A percentile compares a stretch with the other conserved stretches of the same genome.
Evolutionary conservation across 2,797 vertebrate species (phyloP).

Genomic region (Gobionotothen gibberifrons): DNA sequence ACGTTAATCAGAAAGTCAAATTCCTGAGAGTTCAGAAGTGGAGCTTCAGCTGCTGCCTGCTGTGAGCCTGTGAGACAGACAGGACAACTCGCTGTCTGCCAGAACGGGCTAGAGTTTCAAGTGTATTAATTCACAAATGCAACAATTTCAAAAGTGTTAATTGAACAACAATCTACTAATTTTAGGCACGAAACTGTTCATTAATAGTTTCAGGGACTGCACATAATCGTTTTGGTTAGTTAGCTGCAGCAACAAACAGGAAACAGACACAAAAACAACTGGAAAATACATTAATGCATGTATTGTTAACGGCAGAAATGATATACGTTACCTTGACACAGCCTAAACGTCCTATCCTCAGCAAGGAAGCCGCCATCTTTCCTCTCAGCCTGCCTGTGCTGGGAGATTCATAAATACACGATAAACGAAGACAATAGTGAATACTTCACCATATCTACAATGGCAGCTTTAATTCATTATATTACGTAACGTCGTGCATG

Average conservation of each 20-base stretch:
- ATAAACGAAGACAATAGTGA: not conserved
- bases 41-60: not conserved
- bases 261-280: not conserved
- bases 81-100: not conserved
- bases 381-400: not conserved
- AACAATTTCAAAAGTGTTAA: too few species aligned
- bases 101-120: not conserved
- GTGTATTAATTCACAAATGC: not conserved
- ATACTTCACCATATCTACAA: not conserved
- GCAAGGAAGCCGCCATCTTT: slow-evolving; percentile 80
- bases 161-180: too few species aligned
- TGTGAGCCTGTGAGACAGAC: not conserved
- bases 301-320: accelerated
- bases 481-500: not conserved
- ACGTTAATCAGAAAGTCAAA: not conserved
- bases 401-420: not conserved
- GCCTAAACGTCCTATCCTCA: slow-evolving; percentile 75
- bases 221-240: not conserved
- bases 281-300: accelerated
- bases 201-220: not conserved
- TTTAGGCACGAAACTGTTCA: not conserved
- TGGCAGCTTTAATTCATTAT: accelerated
- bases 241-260: not conserved
- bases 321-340: slow-evolving; percentile 75
- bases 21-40: not conserved